phyloP scores from a whole-genome alignment of 2,797 vertebrate species.

The Lutjanus argentimaculatus region DNA sequence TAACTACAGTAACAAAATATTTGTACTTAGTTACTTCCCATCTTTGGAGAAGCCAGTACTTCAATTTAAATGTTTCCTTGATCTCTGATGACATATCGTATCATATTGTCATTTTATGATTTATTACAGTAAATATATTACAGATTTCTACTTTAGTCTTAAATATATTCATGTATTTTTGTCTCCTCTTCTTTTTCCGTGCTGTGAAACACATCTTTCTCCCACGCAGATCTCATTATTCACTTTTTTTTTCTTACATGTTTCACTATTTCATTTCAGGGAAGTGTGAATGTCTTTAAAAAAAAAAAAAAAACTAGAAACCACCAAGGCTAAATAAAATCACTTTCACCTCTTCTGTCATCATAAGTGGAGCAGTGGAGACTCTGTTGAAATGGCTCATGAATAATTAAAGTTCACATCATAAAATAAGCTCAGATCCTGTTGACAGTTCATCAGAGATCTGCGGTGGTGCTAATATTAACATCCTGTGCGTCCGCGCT shows the following conservation, averaged over 20 bases:
- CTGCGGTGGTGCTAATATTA: constrained; percentile 10
- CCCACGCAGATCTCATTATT: not conserved
- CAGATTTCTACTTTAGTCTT: too few relatives aligned
- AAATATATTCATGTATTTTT: not conserved
- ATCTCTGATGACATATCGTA: too few relatives aligned
- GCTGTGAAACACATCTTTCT: too few relatives aligned
- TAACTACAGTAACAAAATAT: too few relatives aligned
- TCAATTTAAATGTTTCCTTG: too few relatives aligned
- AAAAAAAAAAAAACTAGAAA: not conserved
- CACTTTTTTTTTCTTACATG: not conserved
- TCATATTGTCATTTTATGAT: too few relatives aligned
- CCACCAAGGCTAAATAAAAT: constrained; percentile 13
- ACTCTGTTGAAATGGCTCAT: not conserved
- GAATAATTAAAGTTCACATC: constrained; percentile 32
- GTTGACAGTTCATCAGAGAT: constrained; percentile 11
- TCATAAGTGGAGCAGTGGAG: constrained; percentile 9
- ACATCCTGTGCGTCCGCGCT: not conserved
- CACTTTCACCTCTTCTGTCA: constrained; percentile 19
- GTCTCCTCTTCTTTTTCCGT: not conserved
- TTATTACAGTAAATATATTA: too few relatives aligned
- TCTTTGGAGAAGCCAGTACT: too few relatives aligned
- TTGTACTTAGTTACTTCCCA: too few relatives aligned
- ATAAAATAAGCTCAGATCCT: constrained; percentile 8
- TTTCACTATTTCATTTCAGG: not conserved
- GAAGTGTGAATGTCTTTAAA: not conserved